Percentiles rank a stretch among this genome's conserved stretches.
These are phyloP conservation scores for Hemicordylus capensis DNA, from an alignment of 2,113 vertebrate species.

Conservation along the genomic window DNA sequence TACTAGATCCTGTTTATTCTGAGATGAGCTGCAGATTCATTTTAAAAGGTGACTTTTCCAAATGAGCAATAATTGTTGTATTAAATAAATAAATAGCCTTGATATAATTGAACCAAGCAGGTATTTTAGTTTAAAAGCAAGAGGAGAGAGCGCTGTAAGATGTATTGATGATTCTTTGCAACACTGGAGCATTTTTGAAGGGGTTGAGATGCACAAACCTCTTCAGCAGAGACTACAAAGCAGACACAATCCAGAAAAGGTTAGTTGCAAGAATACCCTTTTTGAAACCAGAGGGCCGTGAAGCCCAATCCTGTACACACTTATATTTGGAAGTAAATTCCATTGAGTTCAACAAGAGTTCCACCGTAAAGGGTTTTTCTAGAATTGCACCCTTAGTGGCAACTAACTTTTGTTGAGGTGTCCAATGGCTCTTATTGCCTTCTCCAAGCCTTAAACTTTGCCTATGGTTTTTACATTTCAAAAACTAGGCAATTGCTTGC, in stretches of 20 bases:
- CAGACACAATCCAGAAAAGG: not conserved
- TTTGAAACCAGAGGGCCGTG: not conserved
- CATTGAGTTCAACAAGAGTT: not conserved
- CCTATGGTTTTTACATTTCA: not conserved
- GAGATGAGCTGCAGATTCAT: not conserved
- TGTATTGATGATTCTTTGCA: not conserved
- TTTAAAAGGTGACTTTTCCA: not conserved
- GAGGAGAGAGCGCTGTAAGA: not conserved
- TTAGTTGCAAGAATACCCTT: not conserved
- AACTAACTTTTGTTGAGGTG: not conserved
- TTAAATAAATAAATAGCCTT: not conserved
- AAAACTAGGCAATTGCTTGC: not conserved
- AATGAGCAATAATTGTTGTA: not conserved
- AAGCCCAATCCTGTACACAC: not conserved
- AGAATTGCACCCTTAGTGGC: not conserved
- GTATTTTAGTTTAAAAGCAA: not conserved
- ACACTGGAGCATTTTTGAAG: not conserved
- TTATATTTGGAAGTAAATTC: not conserved
- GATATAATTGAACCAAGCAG: not conserved
- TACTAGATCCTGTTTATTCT: not conserved
- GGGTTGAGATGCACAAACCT: too few species aligned
- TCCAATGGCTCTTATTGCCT: constrained; percentile 13
- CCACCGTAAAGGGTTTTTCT: too few species aligned
- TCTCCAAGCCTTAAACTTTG: constrained; percentile 31
- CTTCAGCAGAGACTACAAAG: too few species aligned